Conservation (phyloP, 2,113 vertebrate genomes). For the Pogonocichla stellata region DNA sequence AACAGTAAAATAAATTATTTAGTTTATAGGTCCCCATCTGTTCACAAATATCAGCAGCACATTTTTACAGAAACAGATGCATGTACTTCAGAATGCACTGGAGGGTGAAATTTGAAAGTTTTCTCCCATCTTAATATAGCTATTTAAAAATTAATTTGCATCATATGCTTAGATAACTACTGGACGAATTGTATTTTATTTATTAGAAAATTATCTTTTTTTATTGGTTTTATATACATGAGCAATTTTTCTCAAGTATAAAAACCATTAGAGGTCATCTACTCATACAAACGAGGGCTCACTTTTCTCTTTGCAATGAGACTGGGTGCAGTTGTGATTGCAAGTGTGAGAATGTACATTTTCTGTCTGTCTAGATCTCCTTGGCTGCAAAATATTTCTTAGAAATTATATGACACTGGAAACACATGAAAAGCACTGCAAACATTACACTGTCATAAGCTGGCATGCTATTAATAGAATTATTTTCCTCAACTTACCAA, state of each 20-base stretch:
- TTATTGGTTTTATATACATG: not conserved
- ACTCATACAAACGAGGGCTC: not conserved
- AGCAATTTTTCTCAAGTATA: not conserved
- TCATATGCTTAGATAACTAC: not conserved
- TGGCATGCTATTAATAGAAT: slow-evolving; percentile 50
- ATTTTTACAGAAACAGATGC: slow-evolving; percentile 32
- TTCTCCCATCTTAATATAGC: not conserved
- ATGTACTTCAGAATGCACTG: not conserved
- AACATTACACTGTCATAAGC: not conserved
- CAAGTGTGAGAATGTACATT: not conserved
- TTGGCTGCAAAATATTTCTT: not conserved
- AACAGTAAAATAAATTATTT: slow-evolving; percentile 29
- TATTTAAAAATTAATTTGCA: not conserved
- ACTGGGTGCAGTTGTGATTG: not conserved
- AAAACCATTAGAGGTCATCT: not conserved
- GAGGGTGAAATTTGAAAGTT: not conserved
- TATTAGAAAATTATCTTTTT: not conserved
- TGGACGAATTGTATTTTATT: not conserved
- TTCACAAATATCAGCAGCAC: not conserved
- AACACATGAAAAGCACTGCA: slow-evolving; percentile 33
- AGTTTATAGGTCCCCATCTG: slow-evolving; percentile 27
- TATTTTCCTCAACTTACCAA: slow-evolving; percentile 70
- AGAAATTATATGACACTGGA: not conserved
- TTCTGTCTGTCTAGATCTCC: not conserved
- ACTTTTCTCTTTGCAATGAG: not conserved